Base-by-base conservation (phyloP, 2,797 vertebrate genomes). In the Brachyrhaphis roseni region DNA sequence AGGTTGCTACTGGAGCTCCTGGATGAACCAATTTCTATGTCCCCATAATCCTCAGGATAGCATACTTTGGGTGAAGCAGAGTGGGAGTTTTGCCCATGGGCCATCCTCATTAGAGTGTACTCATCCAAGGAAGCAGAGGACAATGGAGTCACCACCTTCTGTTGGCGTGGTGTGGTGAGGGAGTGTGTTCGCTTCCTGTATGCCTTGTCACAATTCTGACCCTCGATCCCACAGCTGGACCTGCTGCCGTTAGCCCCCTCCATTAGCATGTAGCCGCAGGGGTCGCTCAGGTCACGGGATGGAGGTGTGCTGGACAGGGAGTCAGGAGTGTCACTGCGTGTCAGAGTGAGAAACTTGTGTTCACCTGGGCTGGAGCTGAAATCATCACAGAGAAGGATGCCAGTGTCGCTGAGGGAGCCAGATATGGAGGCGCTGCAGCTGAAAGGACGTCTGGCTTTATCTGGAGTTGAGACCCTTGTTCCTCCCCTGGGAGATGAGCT, bases 101-200 rank as follows among this genome's bases (percentile, higher is more conserved):
- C 96, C 87, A 97, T 97, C 84, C 95, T 95, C 97, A 98, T 98
- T 70, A 99, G 94, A 0, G 97, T 98, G 93, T 98, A 97, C 66
- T 99, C 98, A 5, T 99, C 98, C 88, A 99, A 94, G 3, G 98
- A 99, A 57, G 97, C 97, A 0, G 97, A 98, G 5, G 98, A 97
- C 43, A 98, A 94, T 7, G 97, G 97, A 2, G 97, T 94, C 49
- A 95, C 94, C 2, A 96, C 93, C 86, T 96, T 95, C 93, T 97
- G 98, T 11, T 97, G 96, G 15, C 96, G 96, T 10, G 98, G 97
- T 0, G 97, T 97, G 78, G 97, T 99, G 84, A 99, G 92, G 0
- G 98, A 99, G 89, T 97, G 97, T 0, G 98, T 98, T 80, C 98
- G 93, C 93, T 97, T 98, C 75, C 98, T 94, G 93, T 97, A 97